Percentiles rank a stretch among this genome's conserved stretches.
Evolutionary conservation across 2,113 vertebrate genomes (phyloP).

Genomic region (Cheirogaleus medius): DNA sequence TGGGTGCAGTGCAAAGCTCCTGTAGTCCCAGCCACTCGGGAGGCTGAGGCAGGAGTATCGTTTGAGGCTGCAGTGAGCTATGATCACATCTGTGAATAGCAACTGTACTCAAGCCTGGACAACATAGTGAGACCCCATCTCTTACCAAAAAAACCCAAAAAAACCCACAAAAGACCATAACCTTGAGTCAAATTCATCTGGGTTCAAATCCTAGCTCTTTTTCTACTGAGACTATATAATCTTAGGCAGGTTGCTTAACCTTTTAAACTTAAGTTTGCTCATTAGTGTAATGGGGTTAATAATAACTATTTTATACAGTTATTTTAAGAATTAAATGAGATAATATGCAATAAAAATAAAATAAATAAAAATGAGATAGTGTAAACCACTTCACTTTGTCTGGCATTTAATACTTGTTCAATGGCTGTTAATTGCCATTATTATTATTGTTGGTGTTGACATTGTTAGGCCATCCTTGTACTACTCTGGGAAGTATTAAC

Average conservation of each 20-base stretch:
- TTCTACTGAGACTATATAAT: neutral
- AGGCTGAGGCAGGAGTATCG: neutral
- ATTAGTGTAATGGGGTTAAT: neutral
- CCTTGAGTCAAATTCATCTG: neutral
- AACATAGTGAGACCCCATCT: neutral
- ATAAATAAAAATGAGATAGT: no score
- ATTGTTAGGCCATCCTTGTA: neutral
- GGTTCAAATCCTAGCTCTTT: neutral
- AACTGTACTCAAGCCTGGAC: neutral
- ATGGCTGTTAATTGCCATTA: neutral
- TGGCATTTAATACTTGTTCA: neutral
- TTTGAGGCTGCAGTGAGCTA: neutral
- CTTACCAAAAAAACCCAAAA: neutral
- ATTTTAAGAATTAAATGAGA: slow-evolving; percentile 22
- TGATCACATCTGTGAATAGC: neutral
- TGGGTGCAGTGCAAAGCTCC: neutral
- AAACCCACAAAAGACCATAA: neutral
- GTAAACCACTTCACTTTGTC: neutral
- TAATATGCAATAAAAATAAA: neutral
- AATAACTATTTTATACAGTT: neutral
- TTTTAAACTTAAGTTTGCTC: neutral
- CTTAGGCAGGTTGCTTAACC: neutral
- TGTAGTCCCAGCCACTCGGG: neutral
- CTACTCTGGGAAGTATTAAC: neutral
- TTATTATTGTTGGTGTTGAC: neutral